phyloP scores from a whole-genome alignment of 2,113 vertebrate genomes.

The Daubentonia madagascariensis region DNA sequence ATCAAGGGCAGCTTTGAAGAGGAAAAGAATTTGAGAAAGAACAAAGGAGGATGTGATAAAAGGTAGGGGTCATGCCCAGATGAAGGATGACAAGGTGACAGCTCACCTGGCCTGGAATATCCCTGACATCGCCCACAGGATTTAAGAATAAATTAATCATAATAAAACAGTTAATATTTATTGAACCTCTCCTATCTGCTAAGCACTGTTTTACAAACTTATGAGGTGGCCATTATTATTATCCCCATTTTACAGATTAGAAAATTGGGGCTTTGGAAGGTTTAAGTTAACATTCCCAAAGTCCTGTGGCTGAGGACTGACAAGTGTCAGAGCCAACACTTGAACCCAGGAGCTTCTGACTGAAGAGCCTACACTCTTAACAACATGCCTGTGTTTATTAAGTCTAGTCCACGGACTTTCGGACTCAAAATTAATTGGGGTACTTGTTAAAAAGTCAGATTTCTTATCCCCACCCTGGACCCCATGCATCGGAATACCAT shows the following conservation, averaged over 20 bases:
- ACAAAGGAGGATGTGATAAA: background rate
- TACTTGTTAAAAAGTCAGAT: background rate
- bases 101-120: background rate
- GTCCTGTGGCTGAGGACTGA: background rate
- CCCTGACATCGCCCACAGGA: background rate
- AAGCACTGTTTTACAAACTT: background rate
- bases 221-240: background rate
- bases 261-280: background rate
- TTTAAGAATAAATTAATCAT: background rate
- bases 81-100: background rate
- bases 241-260: background rate
- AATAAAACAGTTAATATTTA: background rate
- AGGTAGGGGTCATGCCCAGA: background rate
- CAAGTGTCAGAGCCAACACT: background rate
- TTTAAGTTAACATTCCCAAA: background rate
- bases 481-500: background rate
- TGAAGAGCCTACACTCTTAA: background rate
- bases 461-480: background rate
- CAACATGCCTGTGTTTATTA: background rate
- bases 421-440: background rate
- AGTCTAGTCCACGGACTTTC: background rate
- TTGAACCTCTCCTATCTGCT: background rate
- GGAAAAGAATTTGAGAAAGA: background rate
- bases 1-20: constrained; percentile 46
- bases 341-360: background rate